Conservation (phyloP, 2,888 invertebrate genomes). For the Drosophila austrosaltans region DNA sequence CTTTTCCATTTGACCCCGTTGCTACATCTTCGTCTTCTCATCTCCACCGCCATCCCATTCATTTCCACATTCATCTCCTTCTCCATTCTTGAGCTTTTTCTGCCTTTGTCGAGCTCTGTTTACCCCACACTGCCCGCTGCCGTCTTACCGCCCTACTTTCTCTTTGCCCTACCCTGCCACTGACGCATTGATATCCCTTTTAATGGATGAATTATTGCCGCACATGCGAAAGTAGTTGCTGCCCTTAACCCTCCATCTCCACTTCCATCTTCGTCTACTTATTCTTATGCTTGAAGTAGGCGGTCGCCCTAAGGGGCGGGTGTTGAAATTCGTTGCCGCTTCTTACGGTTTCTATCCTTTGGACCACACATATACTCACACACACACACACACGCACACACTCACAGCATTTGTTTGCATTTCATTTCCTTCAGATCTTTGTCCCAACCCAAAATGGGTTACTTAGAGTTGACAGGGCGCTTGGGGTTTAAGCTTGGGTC, state of each 20-base stretch:
- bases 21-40: conserved; percentile 44
- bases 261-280: conserved; percentile 10
- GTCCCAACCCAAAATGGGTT: conserved; percentile 33
- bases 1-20: conserved; percentile 78
- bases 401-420: conserved; percentile 68
- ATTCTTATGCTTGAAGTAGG: conserved; percentile 28
- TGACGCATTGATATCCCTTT: conserved; percentile 81
- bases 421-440: conserved; percentile 71
- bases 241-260: conserved; percentile 32
- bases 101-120: conserved; percentile 33
- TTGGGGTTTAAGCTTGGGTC: conserved; percentile 51
- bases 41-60: conserved; percentile 17
- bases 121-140: conserved; percentile 8
- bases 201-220: conserved; percentile 83
- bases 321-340: conserved; percentile 41
- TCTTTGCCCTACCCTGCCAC: conserved; percentile 27
- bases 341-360: conserved; percentile 62
- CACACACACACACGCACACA: conserved; percentile 21
- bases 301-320: conserved; percentile 45
- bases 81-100: conserved; percentile 25
- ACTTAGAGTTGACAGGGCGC: conserved; percentile 55
- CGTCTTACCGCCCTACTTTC: conserved; percentile 1
- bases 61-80: conserved; percentile 9
- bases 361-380: conserved; percentile 38
- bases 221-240: conserved; percentile 82